phyloP scores from a whole-genome alignment of 2,113 vertebrate species.

The Galeopterus variegatus region DNA sequence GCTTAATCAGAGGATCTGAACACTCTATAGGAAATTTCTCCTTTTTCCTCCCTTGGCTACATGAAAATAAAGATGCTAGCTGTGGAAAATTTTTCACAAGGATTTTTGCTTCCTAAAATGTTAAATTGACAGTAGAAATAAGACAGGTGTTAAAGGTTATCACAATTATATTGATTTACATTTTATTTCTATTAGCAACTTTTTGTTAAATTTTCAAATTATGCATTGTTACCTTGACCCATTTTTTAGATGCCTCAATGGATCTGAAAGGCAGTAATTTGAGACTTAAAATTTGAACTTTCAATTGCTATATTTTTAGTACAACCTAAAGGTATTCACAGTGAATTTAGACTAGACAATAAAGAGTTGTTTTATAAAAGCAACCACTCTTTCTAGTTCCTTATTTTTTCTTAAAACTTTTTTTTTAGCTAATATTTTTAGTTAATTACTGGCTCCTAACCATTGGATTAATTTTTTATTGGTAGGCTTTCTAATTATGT shows the following conservation, averaged over 20 bases:
- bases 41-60: constrained; percentile 14
- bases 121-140: constrained; percentile 76
- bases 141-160: constrained; percentile 79
- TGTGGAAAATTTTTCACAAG: constrained; percentile 31
- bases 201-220: constrained; percentile 87
- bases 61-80: constrained; percentile 68
- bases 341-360: constrained; percentile 81
- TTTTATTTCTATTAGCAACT: constrained; percentile 82
- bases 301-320: constrained; percentile 84
- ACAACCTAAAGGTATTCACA: constrained; percentile 76
- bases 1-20: constrained; percentile 68
- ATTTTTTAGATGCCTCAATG: constrained; percentile 85
- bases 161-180: constrained; percentile 83
- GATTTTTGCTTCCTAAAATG: constrained; percentile 72
- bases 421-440: constrained; percentile 62
- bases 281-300: constrained; percentile 83
- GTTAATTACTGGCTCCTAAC: constrained; percentile 66
- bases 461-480: constrained; percentile 75
- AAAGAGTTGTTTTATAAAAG: constrained; percentile 76
- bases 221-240: constrained; percentile 81
- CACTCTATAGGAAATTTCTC: constrained; percentile 48
- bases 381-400: constrained; percentile 67
- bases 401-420: constrained; percentile 73
- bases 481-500: constrained; percentile 65
- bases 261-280: constrained; percentile 88